Evolutionary conservation across 2,888 invertebrate species (phyloP), one percentile per base, ranked within the genome.

Genomic region (Sminthurides aquaticus): DNA sequence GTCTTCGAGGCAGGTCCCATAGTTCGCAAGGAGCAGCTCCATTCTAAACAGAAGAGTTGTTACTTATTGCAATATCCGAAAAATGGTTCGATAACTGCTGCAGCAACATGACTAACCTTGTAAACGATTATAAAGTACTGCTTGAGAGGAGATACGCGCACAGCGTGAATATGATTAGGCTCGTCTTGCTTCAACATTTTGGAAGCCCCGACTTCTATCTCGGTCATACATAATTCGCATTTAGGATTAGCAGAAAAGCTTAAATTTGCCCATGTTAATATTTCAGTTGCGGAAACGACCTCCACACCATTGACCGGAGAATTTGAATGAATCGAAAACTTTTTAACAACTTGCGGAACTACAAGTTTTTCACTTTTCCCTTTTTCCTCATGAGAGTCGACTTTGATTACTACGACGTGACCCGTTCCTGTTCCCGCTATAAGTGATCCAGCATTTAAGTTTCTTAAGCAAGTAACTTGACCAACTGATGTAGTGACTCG

Each of bases 221-320:
- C 70, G 2, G 71, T 71, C 8, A 72, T 8, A 22, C 65, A 65
- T 49, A 74, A 58, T 59, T 74, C 74, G 49, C 74, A 74, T 60
- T 72, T 74, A 15, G 72, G 72, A 61, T 72, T 74, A 1, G 71
- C 69, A n/a, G 72, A 72, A 62, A 72, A 71, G 24, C 70, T 71
- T 15, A 72, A 26, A 54, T 74, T 74, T 0, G 71, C 66, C 63
- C 68, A 74, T 0, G 70, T 68, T 20, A 74, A 54, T 8, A 71
- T 66, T 62, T 69, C 67, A 8, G 34, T 57, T 15, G 71, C 69
- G 1, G 66, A 66, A n/a, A 71, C 58, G 57, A 69, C 64, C 58
- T 72, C 72, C 18, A 74, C 68, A n/a, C 74, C 74, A 43, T 63
- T 68, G 1, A 74, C 70, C 18, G 72, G 60, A 52, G 71, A 66